Percentiles rank a stretch among this genome's conserved stretches.
Evolutionary conservation across 1,140 invertebrate genomes (phyloP).

Genomic region (Drosophila ironensis): DNA sequence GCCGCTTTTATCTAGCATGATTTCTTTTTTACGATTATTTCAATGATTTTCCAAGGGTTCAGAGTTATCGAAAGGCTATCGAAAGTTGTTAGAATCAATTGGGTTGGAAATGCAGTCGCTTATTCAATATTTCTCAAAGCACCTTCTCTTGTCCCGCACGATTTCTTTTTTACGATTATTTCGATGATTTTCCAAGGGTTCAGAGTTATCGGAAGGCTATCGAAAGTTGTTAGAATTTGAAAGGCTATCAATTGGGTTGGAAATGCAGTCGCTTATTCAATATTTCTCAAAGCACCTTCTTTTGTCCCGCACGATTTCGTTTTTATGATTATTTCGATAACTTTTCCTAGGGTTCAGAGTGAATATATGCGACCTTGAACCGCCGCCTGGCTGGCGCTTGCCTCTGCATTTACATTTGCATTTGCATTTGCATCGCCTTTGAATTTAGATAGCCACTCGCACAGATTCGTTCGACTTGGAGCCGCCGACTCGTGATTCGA

Average conservation of each 20-base stretch:
- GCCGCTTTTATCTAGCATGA: too few species aligned
- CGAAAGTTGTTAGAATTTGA: background rate
- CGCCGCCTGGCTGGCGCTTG: too few species aligned
- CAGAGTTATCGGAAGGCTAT: too few species aligned
- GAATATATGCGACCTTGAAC: conserved; percentile 23
- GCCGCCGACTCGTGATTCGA: background rate
- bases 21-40: conserved; percentile 1
- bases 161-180: background rate
- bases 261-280: too few species aligned
- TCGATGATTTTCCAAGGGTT: conserved; percentile 4
- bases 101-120: too few species aligned
- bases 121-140: background rate
- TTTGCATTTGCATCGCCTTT: conserved; percentile 16
- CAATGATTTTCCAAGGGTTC: conserved; percentile 1
- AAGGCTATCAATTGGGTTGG: too few species aligned
- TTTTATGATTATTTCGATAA: conserved; percentile 5
- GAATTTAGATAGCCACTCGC: too few species aligned
- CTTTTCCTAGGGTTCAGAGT: conserved; percentile 5
- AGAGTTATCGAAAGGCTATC: too few species aligned
- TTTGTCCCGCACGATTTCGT: too few species aligned
- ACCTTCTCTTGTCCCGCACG: too few species aligned
- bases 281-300: background rate
- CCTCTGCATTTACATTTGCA: too few species aligned
- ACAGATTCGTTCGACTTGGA: too few species aligned
- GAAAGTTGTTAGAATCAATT: background rate